A percentile compares a stretch with the other conserved stretches of the same genome.
phyloP scores from a whole-genome alignment of 2,113 vertebrate species.

The Mixornis gularis region DNA sequence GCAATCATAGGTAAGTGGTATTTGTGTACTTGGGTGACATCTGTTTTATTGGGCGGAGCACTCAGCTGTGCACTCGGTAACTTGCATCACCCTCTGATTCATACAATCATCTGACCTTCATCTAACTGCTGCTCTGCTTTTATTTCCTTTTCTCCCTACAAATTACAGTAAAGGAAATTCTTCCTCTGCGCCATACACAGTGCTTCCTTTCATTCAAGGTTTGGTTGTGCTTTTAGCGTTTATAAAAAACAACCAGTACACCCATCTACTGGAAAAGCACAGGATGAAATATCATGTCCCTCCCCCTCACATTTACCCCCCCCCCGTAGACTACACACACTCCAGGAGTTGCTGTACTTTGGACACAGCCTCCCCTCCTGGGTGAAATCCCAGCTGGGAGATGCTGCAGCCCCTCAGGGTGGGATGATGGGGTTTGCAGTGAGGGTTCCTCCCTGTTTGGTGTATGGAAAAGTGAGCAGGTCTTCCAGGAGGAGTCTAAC shows the following conservation, averaged over 20 bases:
- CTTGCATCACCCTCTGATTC: slow-evolving; percentile 40
- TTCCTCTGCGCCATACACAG: background rate
- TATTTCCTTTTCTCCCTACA: background rate
- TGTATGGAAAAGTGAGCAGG: background rate
- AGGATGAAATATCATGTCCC: background rate
- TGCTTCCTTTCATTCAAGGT: background rate
- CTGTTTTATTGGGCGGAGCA: background rate
- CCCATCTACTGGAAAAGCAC: background rate
- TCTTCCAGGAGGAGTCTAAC: background rate
- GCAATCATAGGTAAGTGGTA: background rate
- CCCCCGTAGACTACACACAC: rapidly evolving
- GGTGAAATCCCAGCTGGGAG: background rate
- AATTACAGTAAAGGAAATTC: background rate
- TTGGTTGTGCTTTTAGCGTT: background rate
- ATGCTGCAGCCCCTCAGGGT: background rate
- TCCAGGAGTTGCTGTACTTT: background rate
- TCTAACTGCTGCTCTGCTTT: background rate
- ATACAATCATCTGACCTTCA: slow-evolving; percentile 26
- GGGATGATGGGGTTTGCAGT: background rate
- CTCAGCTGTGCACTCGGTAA: background rate
- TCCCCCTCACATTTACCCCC: background rate
- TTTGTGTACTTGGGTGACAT: background rate
- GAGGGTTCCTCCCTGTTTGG: background rate
- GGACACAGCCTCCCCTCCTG: background rate
- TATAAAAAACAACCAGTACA: background rate